Evolutionary conservation across 2,888 invertebrate genomes (phyloP).

Genomic region (Ypsolopha scabrella): DNA sequence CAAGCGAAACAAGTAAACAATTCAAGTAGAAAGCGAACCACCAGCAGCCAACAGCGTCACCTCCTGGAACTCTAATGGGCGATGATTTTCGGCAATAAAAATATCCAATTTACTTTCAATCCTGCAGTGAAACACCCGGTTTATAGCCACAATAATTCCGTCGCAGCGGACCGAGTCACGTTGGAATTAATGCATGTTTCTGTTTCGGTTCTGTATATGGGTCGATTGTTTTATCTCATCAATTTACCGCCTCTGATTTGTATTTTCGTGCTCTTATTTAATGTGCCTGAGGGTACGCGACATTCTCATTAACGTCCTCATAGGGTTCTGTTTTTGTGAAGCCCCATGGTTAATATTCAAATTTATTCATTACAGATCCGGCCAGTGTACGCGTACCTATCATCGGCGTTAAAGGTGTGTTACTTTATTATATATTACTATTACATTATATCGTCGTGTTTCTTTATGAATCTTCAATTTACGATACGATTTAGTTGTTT

Average conservation of each 20-base stretch:
- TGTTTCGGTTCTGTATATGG: neutral
- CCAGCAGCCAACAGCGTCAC: constrained; percentile 13
- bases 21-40: constrained; percentile 24
- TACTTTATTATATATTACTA: too few relatives aligned
- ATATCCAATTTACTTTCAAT: constrained; percentile 18
- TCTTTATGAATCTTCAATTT: too few relatives aligned
- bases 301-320: neutral
- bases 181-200: neutral
- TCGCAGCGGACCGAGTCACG: neutral
- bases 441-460: too few relatives aligned
- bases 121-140: constrained; percentile 10
- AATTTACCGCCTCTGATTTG: constrained; percentile 1
- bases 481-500: too few relatives aligned
- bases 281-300: neutral
- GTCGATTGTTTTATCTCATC: constrained; percentile 1
- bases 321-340: neutral
- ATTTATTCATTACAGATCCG: constrained; percentile 16
- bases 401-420: neutral
- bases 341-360: constrained; percentile 10
- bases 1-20: constrained; percentile 12
- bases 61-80: constrained; percentile 14
- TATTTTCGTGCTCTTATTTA: neutral
- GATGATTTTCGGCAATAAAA: constrained; percentile 21
- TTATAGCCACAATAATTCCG: constrained; percentile 1
- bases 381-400: constrained; percentile 6